Evolutionary conservation across 2,888 invertebrate genomes (phyloP), one percentile per base, ranked within the genome.

Genomic region (Stenodema calcarata): DNA sequence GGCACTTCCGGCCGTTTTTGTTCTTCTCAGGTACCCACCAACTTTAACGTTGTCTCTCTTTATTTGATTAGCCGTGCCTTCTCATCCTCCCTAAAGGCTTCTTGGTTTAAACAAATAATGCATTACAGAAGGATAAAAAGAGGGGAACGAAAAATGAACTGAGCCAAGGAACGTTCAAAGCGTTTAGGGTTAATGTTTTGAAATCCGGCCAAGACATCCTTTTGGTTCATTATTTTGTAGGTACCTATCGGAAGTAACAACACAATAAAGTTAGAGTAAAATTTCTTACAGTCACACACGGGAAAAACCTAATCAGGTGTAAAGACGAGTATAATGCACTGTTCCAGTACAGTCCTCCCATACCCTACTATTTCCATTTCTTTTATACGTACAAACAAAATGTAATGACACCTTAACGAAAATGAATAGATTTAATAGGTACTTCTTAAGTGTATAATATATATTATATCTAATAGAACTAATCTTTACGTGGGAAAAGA

Each of bases 1-100:
- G 70, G 70, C 73, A 35, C 84, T 84, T 84, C 84, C 84, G 73
- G 73, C 50, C 80, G 79, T 80, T 80, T 80, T 80, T 80, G 80
- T 80, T 54, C 80, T 30, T 18, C 44, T 44, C 78, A 47, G 73
- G 73, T 54, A 47, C 80, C n/a, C n/a, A n/a, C n/a, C 47, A 80
- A 80, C 80, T 80, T 80, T 80, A 80, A 80, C 80, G 50, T 54
- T 54, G 80, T 80, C 80, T 54, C 80, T 23, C 27, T 80, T 79
- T 80, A 80, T 80, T 80, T 80, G 80, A 80, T 80, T 80, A 80
- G 54, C 80, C 47, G 54, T 41, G 78, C 44, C 47, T 47, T 42
- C 41, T 42, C 44, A 11, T 42, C 35, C 41, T 41, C 9, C 12
- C 14, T 35, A n/a, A 62, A 62, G 23, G 62, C 3, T 62, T 62